Conservation (phyloP, 2,888 invertebrate species). For the Itoplectis maculator region DNA sequence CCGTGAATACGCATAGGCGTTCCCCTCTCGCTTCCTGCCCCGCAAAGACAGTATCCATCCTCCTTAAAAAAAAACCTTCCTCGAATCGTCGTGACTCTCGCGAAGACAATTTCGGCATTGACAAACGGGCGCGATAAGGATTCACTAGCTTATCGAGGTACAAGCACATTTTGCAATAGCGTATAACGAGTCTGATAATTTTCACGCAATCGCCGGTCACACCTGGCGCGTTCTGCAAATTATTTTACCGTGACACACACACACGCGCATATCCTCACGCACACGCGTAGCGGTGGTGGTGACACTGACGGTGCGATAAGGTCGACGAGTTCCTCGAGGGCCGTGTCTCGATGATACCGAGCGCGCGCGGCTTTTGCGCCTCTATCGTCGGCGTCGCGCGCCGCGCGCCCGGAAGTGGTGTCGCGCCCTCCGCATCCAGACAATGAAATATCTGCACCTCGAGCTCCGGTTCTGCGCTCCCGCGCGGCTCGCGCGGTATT, state of each 20-base stretch:
- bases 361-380: conserved; percentile 28
- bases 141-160: neutral
- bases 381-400: conserved; percentile 4
- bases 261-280: too few relatives aligned
- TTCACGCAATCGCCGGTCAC: neutral
- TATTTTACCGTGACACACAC: conserved; percentile 3
- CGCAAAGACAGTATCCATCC: too few relatives aligned
- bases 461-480: conserved; percentile 33
- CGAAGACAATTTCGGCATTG: too few relatives aligned
- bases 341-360: conserved; percentile 29
- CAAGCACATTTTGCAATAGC: neutral
- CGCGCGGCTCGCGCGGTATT: conserved; percentile 60
- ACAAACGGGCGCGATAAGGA: too few relatives aligned
- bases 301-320: conserved; percentile 8
- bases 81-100: too few relatives aligned
- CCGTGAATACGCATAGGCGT: too few relatives aligned
- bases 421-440: conserved; percentile 68
- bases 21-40: too few relatives aligned
- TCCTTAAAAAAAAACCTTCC: too few relatives aligned
- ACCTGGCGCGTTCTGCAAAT: conserved; percentile 11
- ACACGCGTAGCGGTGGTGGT: too few relatives aligned
- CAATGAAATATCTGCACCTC: conserved; percentile 64
- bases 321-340: neutral
- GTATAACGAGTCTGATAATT: neutral
- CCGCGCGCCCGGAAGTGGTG: conserved; percentile 66